A percentile compares a stretch with the other conserved stretches of the same genome.
Evolutionary conservation across 2,888 invertebrate genomes (phyloP).

Genomic region (Lobophora halterata): DNA sequence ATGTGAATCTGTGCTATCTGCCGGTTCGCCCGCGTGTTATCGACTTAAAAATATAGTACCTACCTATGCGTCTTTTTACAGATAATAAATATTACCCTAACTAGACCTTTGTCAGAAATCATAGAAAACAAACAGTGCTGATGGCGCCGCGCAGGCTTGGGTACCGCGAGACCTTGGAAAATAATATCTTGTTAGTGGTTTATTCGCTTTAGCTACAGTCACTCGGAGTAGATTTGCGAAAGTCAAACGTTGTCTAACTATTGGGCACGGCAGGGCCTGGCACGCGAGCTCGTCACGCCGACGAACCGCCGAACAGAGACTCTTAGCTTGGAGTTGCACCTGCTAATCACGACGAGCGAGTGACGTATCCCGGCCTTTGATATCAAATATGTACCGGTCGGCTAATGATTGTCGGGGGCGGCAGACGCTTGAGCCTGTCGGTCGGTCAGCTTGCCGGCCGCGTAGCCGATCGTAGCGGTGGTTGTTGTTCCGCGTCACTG

Average conservation of each 20-base stretch:
- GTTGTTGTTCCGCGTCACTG: conserved; percentile 18
- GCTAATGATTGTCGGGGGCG: conserved; percentile 32
- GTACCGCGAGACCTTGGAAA: conserved; percentile 43
- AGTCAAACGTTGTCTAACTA: conserved; percentile 63
- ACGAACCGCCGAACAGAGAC: conserved; percentile 26
- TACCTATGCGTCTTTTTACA: too few relatives aligned
- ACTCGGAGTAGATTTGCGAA: conserved; percentile 60
- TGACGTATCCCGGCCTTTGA: conserved; percentile 20
- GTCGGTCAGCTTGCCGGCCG: conserved; percentile 19
- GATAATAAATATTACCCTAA: too few relatives aligned
- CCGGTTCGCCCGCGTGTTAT: too few relatives aligned
- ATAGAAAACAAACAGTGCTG: conserved; percentile 21
- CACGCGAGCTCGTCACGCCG: conserved; percentile 60
- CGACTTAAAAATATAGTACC: too few relatives aligned
- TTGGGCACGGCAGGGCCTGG: conserved; percentile 64
- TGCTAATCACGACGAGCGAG: conserved; percentile 15
- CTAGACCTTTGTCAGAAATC: conserved; percentile 19
- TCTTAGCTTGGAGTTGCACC: conserved; percentile 26
- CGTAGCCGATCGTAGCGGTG: conserved; percentile 19
- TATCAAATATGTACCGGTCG: conserved; percentile 32
- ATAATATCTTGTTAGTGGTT: conserved; percentile 55
- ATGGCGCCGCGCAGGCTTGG: conserved; percentile 28
- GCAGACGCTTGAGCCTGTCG: conserved; percentile 35
- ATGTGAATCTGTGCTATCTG: too few relatives aligned
- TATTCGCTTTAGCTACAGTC: conserved; percentile 54